Conservation (phyloP, 2,888 invertebrate species). For the Oscheius sp. region DNA sequence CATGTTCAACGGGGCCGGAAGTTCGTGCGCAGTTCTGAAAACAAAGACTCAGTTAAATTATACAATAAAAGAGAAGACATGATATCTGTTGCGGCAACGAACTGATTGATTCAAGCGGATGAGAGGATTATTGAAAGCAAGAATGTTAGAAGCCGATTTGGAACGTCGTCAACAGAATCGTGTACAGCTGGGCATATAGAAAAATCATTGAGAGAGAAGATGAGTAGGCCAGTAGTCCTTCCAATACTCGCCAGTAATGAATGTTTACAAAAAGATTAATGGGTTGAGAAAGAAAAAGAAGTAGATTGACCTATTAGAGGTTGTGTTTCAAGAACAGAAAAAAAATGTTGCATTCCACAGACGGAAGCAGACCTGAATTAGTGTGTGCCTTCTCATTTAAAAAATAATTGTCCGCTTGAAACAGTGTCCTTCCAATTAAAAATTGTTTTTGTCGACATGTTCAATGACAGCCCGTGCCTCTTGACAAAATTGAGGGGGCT, state of each 20-base stretch:
- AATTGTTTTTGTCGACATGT: conserved; percentile 24
- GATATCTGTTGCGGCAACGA: not conserved
- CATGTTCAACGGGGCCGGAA: conserved; percentile 32
- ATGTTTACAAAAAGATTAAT: no score
- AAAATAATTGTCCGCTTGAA: conserved; percentile 16
- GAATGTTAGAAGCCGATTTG: conserved; percentile 1
- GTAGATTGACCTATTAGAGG: no score
- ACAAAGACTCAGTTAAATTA: conserved; percentile 13
- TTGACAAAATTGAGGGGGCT: conserved; percentile 12
- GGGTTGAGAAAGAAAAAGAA: no score
- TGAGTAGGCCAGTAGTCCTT: no score
- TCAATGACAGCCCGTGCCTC: not conserved
- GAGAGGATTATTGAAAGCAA: not conserved
- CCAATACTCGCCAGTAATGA: no score
- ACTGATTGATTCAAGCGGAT: not conserved
- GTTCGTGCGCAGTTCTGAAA: conserved; percentile 30
- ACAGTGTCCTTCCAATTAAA: conserved; percentile 15
- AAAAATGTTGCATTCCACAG: no score
- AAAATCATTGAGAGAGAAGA: no score
- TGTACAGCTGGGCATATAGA: no score
- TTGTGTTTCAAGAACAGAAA: no score
- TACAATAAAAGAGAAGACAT: not conserved
- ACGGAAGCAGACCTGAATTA: no score
- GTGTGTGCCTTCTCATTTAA: conserved; percentile 18
- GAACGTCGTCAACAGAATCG: no score